These are phyloP conservation scores for Danio aesculapii DNA, from an alignment of 2,797 vertebrate genomes.

Conservation along the genomic window DNA sequence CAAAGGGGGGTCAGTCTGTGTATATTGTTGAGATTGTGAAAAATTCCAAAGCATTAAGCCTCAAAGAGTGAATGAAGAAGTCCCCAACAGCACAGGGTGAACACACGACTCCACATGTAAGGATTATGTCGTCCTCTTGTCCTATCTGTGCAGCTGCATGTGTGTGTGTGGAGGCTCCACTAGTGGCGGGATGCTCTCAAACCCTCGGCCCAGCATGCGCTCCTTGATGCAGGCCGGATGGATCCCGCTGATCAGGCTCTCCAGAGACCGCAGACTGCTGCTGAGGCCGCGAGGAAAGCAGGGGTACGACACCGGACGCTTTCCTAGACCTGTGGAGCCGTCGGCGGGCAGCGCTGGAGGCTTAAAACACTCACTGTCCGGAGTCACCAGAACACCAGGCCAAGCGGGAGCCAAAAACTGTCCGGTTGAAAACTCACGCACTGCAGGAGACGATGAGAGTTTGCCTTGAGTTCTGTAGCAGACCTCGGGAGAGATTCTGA, in stretches of 20 bases:
- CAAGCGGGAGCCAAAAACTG: constrained; percentile 89
- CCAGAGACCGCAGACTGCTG: constrained; percentile 98
- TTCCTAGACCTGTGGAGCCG: constrained; percentile 70
- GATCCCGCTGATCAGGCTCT: constrained; percentile 98
- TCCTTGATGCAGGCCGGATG: constrained; percentile 98
- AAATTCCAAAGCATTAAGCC: too few species aligned
- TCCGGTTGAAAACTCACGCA: constrained; percentile 86
- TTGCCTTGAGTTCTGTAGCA: constrained; percentile 80
- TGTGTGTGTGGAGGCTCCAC: constrained; percentile 86
- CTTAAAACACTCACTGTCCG: constrained; percentile 91
- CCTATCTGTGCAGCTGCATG: constrained; percentile 96
- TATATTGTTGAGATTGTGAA: too few species aligned
- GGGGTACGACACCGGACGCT: constrained; percentile 31
- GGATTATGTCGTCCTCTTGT: background rate
- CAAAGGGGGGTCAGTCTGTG: too few species aligned
- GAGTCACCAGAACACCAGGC: constrained; percentile 89
- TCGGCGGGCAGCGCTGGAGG: constrained; percentile 83
- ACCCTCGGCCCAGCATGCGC: constrained; percentile 96
- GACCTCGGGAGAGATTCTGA: constrained; percentile 69
- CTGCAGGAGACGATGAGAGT: constrained; percentile 78
- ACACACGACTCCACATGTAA: too few species aligned
- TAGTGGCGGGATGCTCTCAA: constrained; percentile 81
- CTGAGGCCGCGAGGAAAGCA: constrained; percentile 75
- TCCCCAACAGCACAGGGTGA: too few species aligned
- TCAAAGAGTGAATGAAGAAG: too few species aligned